Conservation (phyloP, 2,113 vertebrate species). For the Thomomys bottae region DNA sequence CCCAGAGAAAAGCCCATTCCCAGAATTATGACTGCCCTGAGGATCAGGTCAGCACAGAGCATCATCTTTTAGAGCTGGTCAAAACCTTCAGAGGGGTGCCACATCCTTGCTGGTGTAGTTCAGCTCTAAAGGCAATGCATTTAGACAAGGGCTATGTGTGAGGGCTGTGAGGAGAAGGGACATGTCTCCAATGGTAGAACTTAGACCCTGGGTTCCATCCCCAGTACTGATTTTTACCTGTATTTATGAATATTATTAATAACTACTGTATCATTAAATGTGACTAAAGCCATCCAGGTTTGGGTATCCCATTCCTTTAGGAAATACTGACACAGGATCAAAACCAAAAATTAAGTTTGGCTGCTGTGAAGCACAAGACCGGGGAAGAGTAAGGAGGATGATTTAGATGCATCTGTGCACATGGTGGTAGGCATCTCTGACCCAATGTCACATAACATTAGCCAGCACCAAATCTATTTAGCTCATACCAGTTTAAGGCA, state of each 20-base stretch:
- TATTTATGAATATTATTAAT: constrained; percentile 94
- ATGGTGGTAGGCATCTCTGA: not conserved
- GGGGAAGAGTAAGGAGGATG: not conserved
- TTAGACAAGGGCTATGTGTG: constrained; percentile 89
- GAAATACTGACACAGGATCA: constrained; percentile 27
- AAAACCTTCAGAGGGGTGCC: not conserved
- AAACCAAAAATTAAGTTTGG: not conserved
- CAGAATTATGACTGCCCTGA: not conserved
- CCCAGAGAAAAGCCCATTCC: not conserved
- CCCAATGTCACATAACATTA: not conserved
- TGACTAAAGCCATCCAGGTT: constrained; percentile 90
- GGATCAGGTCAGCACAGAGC: not conserved
- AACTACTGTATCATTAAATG: constrained; percentile 90
- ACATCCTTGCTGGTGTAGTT: constrained; percentile 71
- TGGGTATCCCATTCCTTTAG: constrained; percentile 94
- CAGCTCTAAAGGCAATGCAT: constrained; percentile 90
- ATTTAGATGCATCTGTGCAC: not conserved
- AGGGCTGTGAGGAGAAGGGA: too few relatives aligned
- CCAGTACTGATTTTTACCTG: constrained; percentile 87
- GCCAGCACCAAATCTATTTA: not conserved
- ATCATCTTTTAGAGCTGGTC: not conserved
- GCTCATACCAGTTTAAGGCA: not conserved
- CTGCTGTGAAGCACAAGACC: not conserved
- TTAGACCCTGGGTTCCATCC: too few relatives aligned
- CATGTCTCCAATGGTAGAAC: too few relatives aligned